These are phyloP conservation scores for Cephalotes varians DNA, from an alignment of 2,888 invertebrate genomes.

Conservation along the genomic window DNA sequence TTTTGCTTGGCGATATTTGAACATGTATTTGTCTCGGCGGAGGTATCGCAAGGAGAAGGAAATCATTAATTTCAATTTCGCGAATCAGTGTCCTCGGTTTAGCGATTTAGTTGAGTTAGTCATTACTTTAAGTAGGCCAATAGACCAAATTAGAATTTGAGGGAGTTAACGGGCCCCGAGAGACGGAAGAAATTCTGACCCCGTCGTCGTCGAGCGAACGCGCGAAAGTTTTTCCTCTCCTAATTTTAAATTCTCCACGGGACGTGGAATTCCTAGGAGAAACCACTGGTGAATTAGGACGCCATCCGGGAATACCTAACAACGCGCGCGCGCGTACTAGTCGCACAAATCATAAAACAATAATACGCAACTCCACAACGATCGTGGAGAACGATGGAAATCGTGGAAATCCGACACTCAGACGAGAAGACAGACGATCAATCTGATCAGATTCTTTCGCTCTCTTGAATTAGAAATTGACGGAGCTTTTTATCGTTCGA, in stretches of 20 bases:
- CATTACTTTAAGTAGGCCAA: background rate
- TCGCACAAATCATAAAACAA: background rate
- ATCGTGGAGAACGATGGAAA: background rate
- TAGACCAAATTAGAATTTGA: slow-evolving; percentile 38
- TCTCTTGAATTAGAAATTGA: background rate
- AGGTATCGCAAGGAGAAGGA: background rate
- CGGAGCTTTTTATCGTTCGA: background rate
- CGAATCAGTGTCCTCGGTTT: slow-evolving; percentile 9
- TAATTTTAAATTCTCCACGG: slow-evolving; percentile 38
- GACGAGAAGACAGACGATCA: background rate
- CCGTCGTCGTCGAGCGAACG: background rate
- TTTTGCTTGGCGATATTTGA: background rate
- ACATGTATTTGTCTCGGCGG: background rate
- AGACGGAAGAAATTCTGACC: background rate
- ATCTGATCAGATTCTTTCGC: slow-evolving; percentile 6
- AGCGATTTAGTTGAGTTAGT: slow-evolving; percentile 1
- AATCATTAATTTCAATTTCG: slow-evolving; percentile 25
- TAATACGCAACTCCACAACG: background rate
- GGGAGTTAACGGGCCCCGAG: background rate
- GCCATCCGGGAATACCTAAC: slow-evolving; percentile 17
- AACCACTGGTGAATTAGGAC: background rate
- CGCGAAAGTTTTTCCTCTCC: background rate
- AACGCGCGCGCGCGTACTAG: background rate
- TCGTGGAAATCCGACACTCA: background rate
- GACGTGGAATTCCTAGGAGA: background rate